phyloP scores from a whole-genome alignment of 2,797 vertebrate species.

The Chaunax sp. region DNA sequence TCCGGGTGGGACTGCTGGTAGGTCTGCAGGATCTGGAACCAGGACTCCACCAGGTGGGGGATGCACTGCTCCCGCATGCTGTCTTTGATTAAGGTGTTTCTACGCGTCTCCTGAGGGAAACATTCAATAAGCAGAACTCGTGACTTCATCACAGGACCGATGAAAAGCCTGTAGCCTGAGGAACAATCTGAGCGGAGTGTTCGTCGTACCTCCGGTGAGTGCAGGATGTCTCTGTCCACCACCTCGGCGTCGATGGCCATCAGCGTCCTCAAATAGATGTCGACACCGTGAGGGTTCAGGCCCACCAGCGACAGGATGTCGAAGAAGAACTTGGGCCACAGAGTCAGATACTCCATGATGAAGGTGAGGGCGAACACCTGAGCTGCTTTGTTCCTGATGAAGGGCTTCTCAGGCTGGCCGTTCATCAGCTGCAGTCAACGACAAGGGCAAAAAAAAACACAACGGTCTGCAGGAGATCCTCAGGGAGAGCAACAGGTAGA shows the following conservation, averaged over 20 bases:
- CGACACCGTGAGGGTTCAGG: conserved; percentile 92
- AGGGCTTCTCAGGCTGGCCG: conserved; percentile 92
- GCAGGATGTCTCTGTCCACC: conserved; percentile 95
- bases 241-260: conserved; percentile 98
- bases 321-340: conserved; percentile 99
- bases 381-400: conserved; percentile 98
- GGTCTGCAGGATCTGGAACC: conserved; percentile 97
- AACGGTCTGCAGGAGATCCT: too few relatives aligned
- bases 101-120: conserved; percentile 88
- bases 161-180: too few relatives aligned
- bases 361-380: conserved; percentile 97
- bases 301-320: conserved; percentile 95
- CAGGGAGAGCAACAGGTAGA: too few relatives aligned
- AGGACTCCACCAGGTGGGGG: conserved; percentile 96
- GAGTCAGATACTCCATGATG: conserved; percentile 93
- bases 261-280: conserved; percentile 95
- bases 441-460: too few relatives aligned
- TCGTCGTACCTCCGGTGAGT: conserved; percentile 92
- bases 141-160: too few relatives aligned
- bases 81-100: conserved; percentile 97
- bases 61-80: conserved; percentile 96
- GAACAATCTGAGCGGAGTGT: too few relatives aligned
- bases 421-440: conserved; percentile 86
- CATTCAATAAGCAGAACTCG: not conserved
- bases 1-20: conserved; percentile 95